Evolutionary conservation across 2,797 vertebrate genomes (phyloP), one percentile per base, ranked within the genome.

Genomic region (Erpetoichthys calabaricus): DNA sequence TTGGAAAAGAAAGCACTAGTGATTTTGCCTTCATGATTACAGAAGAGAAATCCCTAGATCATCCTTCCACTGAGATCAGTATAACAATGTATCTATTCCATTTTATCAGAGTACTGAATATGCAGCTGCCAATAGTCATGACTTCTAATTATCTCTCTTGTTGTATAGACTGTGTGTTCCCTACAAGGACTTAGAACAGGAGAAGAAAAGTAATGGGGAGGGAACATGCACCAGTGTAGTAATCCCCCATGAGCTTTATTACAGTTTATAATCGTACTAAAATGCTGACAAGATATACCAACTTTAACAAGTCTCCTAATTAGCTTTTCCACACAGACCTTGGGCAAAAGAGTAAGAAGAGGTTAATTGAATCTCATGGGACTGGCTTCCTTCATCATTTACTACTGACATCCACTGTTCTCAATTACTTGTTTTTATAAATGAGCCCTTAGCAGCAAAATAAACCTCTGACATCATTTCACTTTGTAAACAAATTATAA

Each of bases 351-450:
- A 67, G 73, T 75, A 83, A 79, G 72, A 72, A 76, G 74, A 82
- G 80, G 83, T 85, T 85, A 86, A 86, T 82, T 80, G 86, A 82
- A 79, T 74, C 82, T 84, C 79, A 65, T 74, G 80, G 81, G 84
- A 80, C 72, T 62, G 67, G 70, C 73, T 71, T 71, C 69, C 4
- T 51, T 8, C 42, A 57, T 74, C 76, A 75, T 77, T 77, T 70
- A 70, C 75, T 56, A 45, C 51, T 60, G 53, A 55, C 65, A 76
- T 70, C 70, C 70, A 66, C 68, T 71, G 81, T 80, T 79, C 69
- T 70, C 73, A 63, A 62, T 68, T 68, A 79, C n/a, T 7, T 49
- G 25, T 25, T 5, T 49, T n/a, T 49, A 7, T 49, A 49, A 49
- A 49, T 7, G 47, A 49, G 47, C n/a, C 49, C 7, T n/a, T 7